Evolutionary conservation across 2,113 vertebrate species (phyloP).

Genomic region (Ictidomys tridecemlineatus): DNA sequence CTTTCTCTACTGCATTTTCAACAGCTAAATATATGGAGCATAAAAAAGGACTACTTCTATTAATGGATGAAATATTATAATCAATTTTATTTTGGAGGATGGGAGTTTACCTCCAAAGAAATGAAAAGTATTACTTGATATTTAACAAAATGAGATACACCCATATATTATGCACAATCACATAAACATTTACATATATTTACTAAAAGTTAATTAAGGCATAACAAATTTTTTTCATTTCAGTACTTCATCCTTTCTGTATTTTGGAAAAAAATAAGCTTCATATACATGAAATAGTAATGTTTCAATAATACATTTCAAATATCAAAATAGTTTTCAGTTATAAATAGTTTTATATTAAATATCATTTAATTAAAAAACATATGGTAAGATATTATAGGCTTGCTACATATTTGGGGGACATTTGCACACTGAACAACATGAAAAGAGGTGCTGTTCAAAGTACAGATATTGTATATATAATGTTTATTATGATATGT

Average conservation of each 20-base stretch:
- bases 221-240: neutral
- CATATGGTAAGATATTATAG: neutral
- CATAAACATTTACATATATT: neutral
- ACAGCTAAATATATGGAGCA: neutral
- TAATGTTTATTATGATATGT: neutral
- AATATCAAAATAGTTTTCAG: neutral
- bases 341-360: neutral
- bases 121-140: neutral
- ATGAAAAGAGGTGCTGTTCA: neutral
- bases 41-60: neutral
- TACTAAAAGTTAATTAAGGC: neutral
- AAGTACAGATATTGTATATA: neutral
- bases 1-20: neutral
- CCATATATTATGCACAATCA: too few relatives aligned
- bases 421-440: neutral
- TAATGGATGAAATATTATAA: neutral
- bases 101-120: accelerated
- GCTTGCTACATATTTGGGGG: neutral
- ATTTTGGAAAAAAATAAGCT: neutral
- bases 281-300: neutral
- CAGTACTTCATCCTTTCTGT: neutral
- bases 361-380: neutral
- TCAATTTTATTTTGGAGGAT: neutral
- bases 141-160: neutral
- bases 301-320: neutral